Evolutionary conservation across 2,797 vertebrate genomes (phyloP), one percentile per base, ranked within the genome.

Genomic region (Lepidocolaptes lacrymiger): DNA sequence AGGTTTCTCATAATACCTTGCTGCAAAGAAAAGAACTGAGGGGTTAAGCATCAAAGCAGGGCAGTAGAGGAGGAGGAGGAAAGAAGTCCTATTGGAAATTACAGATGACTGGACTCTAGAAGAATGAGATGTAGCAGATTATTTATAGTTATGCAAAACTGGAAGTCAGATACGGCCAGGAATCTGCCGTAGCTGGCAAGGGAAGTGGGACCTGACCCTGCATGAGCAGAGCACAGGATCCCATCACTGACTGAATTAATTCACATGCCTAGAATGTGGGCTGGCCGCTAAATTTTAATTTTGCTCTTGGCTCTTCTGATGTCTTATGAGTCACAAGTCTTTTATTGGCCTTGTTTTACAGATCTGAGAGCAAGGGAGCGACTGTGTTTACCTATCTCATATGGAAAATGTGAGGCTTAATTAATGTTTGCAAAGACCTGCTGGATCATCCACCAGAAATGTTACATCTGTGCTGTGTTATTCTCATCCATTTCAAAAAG

Each of bases 351-450:
- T 74, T 84, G 54, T 93, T 96, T 87, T 82, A 95, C 74, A 94
- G 48, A 86, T 73, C 80, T 61, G n/a, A 92, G 56, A 79, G 61
- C 44, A 58, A 67, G 77, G 52, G 76, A 93, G 63, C 69, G 74
- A 87, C 80, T 82, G 59, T 74, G 89, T 96, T 94, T 96, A 95
- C 82, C 85, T 93, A 88, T 71, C 80, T 95, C 74, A 71, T 71
- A 85, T 4, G 67, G 85, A 96, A 95, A 95, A 96, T 82, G 88
- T 82, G 94, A 94, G 55, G 27, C 67, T 87, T 95, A 93, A 95
- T 92, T 89, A 82, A 85, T 67, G 59, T 90, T 91, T 90, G 67
- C 87, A 85, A 91, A 91, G 78, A 76, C 71, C 74, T 82, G 44
- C 67, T 91, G 76, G 94, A 87, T 90, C 67, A 86, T 91, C 85